Conservation (phyloP, 2,888 invertebrate genomes). For the Pseudococcus viburni region DNA sequence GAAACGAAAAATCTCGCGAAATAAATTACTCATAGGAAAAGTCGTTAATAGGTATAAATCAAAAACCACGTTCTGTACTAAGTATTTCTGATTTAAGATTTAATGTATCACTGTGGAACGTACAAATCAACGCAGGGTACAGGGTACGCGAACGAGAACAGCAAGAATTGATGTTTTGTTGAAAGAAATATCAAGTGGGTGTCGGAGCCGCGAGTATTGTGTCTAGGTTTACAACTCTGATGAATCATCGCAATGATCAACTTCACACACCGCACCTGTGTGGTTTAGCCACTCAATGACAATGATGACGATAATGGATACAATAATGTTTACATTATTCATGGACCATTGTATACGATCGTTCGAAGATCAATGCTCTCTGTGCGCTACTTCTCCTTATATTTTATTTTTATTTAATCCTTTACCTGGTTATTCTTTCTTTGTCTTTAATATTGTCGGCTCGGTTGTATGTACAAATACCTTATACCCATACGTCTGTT, state of each 20-base stretch:
- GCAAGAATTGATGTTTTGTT: slow-evolving; percentile 65
- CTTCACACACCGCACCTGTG: slow-evolving; percentile 67
- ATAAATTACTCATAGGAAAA: slow-evolving; percentile 13
- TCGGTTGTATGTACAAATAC: slow-evolving; percentile 44
- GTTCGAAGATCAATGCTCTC: slow-evolving; percentile 66
- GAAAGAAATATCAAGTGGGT: slow-evolving; percentile 66
- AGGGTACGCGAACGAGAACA: slow-evolving; percentile 62
- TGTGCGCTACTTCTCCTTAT: slow-evolving; percentile 30
- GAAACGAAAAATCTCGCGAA: neutral
- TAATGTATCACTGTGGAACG: neutral
- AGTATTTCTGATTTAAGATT: neutral
- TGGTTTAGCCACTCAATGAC: slow-evolving; percentile 66
- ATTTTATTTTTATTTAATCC: slow-evolving; percentile 51
- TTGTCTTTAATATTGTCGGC: slow-evolving; percentile 61
- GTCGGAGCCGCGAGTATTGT: slow-evolving; percentile 64
- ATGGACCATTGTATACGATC: slow-evolving; percentile 66
- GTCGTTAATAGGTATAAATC: neutral
- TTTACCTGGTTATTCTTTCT: slow-evolving; percentile 44
- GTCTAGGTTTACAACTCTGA: slow-evolving; percentile 63
- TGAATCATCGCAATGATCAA: slow-evolving; percentile 66
- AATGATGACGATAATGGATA: slow-evolving; percentile 66
- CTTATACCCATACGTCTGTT: slow-evolving; percentile 51
- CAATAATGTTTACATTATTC: slow-evolving; percentile 67
- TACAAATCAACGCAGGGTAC: slow-evolving; percentile 20
- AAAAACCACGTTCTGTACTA: neutral